These are phyloP conservation scores for Lithophane ornitopus DNA, from an alignment of 2,888 invertebrate species.

Conservation along the genomic window DNA sequence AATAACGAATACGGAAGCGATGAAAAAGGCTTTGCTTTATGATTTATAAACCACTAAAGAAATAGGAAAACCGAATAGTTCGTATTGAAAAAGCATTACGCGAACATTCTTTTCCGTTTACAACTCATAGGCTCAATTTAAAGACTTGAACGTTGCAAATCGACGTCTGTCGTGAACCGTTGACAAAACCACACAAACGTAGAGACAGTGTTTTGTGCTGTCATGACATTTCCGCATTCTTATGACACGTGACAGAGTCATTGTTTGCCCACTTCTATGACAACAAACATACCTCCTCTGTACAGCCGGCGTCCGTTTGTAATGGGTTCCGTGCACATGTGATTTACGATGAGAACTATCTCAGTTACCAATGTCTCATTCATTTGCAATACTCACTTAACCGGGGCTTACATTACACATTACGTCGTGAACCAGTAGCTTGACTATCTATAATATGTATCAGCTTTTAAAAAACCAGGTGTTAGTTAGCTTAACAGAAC, in stretches of 20 bases:
- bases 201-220: constrained; percentile 43
- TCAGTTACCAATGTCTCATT: constrained; percentile 27
- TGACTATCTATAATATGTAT: no score
- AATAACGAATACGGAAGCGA: background rate
- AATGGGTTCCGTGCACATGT: constrained; percentile 48
- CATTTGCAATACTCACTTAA: constrained; percentile 19
- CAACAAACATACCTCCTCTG: constrained; percentile 44
- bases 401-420: no score
- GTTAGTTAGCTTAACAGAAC: no score
- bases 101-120: constrained; percentile 23
- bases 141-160: constrained; percentile 30
- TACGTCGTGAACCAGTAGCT: no score
- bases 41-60: background rate
- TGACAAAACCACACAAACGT: constrained; percentile 31
- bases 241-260: constrained; percentile 51
- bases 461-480: no score
- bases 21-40: background rate
- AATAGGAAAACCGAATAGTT: background rate
- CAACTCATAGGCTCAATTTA: constrained; percentile 11
- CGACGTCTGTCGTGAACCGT: constrained; percentile 24
- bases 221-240: constrained; percentile 57
- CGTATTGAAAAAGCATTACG: background rate
- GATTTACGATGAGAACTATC: constrained; percentile 51
- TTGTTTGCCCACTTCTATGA: constrained; percentile 50
- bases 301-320: constrained; percentile 15